These are phyloP conservation scores for Piscicola geometra DNA, from an alignment of 2,888 invertebrate species.

Conservation along the genomic window DNA sequence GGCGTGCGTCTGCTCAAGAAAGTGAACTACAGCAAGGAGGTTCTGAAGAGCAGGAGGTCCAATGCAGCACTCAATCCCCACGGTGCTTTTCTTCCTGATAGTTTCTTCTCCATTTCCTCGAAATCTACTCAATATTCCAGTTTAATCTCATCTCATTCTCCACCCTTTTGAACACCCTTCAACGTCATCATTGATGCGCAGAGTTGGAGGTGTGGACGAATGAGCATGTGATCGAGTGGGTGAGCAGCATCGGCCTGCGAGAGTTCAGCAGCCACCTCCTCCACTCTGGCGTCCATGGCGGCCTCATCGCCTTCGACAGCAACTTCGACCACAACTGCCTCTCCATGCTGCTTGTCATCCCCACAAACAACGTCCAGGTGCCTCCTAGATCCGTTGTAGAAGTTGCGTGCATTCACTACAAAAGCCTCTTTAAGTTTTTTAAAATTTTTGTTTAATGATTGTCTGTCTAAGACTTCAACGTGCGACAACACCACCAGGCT, in stretches of 20 bases:
- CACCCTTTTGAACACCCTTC: no score
- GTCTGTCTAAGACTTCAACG: no score
- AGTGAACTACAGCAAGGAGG: slow-evolving; percentile 85
- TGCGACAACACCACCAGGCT: no score
- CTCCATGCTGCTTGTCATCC: slow-evolving; percentile 93
- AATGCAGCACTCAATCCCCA: slow-evolving; percentile 54
- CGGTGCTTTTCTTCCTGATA: background rate
- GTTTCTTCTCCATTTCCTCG: no score
- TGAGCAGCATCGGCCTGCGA: slow-evolving; percentile 84
- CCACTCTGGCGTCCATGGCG: slow-evolving; percentile 97
- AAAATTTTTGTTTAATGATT: no score
- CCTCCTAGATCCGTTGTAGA: slow-evolving; percentile 31
- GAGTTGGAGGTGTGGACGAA: slow-evolving; percentile 98
- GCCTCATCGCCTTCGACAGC: slow-evolving; percentile 90
- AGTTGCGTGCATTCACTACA: no score
- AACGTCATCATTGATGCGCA: slow-evolving; percentile 38
- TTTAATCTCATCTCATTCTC: no score
- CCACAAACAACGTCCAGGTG: slow-evolving; percentile 74
- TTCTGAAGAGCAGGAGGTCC: slow-evolving; percentile 83
- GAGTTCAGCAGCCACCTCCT: slow-evolving; percentile 90
- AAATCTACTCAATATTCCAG: no score
- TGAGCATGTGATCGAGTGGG: slow-evolving; percentile 94
- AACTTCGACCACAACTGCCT: slow-evolving; percentile 61
- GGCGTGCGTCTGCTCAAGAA: slow-evolving; percentile 95
- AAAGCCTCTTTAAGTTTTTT: no score